Evolutionary conservation across 2,113 vertebrate genomes (phyloP).

Genomic region (Tichodroma muraria): DNA sequence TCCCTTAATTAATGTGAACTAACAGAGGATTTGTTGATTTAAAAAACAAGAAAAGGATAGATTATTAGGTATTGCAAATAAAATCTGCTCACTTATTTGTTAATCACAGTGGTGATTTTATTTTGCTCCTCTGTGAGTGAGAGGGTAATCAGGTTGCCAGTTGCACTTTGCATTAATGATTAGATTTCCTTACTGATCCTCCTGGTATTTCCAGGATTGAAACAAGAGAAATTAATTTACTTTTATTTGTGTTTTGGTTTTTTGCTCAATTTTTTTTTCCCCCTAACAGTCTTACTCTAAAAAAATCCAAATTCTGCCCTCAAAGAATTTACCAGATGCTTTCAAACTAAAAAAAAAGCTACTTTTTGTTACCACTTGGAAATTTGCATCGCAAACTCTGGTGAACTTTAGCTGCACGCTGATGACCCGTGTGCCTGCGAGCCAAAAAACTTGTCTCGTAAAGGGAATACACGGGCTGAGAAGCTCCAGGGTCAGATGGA

Average conservation of each 20-base stretch:
- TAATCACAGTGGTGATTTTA: not conserved
- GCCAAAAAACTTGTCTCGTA: not conserved
- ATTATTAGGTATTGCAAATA: not conserved
- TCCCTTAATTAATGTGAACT: not conserved
- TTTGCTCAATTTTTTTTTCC: not conserved
- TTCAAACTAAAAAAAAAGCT: not conserved
- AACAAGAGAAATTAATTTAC: not conserved
- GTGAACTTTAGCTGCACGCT: not conserved
- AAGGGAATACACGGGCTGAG: not conserved
- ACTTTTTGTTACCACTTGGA: not conserved
- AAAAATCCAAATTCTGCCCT: not conserved
- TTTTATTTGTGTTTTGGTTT: not conserved
- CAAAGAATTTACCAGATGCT: not conserved
- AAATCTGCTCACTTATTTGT: not conserved
- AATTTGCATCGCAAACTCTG: not conserved
- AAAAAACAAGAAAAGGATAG: not conserved
- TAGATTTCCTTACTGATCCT: not conserved
- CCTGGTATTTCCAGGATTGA: not conserved
- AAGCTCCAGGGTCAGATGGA: constrained; percentile 1
- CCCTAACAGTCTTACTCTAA: not conserved
- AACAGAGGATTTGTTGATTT: not conserved
- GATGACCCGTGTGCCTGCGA: not conserved
- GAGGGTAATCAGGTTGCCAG: not conserved
- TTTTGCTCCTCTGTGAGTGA: not conserved
- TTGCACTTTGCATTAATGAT: constrained; percentile 1